Conservation (phyloP, 2,797 vertebrate genomes). For the Oreochromis mossambicus region DNA sequence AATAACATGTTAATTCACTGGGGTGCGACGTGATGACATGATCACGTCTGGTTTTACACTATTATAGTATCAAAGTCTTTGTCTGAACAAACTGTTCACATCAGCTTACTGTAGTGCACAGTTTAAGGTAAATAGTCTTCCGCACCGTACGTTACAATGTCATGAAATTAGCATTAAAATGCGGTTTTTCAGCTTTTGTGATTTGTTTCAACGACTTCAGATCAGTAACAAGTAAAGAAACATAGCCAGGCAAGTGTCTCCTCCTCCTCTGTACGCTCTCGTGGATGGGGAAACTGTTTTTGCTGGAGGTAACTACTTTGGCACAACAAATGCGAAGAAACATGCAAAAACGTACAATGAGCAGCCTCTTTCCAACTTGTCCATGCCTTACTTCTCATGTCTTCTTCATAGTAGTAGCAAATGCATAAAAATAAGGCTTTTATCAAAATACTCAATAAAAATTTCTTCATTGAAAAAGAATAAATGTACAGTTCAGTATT, state of each 20-base stretch:
- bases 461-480: fast-evolving
- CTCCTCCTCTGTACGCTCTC: background rate
- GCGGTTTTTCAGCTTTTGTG: fast-evolving
- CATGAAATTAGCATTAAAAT: background rate
- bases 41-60: no score
- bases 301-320: background rate
- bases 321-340: background rate
- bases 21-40: no score
- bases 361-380: fast-evolving
- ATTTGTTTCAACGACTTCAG: fast-evolving
- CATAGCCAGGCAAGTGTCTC: fast-evolving
- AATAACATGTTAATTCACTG: background rate
- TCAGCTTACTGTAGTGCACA: fast-evolving
- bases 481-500: fast-evolving
- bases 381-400: background rate
- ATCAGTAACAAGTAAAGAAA: background rate
- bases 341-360: background rate
- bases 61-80: fast-evolving
- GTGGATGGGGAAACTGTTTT: background rate
- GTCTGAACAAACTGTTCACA: background rate
- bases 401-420: background rate
- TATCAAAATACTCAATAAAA: background rate
- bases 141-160: fast-evolving
- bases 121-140: background rate
- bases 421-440: background rate